A percentile compares a stretch with the other conserved stretches of the same genome.
Evolutionary conservation across 2,113 vertebrate genomes (phyloP).

Genomic region (Hemichromis elongatus): DNA sequence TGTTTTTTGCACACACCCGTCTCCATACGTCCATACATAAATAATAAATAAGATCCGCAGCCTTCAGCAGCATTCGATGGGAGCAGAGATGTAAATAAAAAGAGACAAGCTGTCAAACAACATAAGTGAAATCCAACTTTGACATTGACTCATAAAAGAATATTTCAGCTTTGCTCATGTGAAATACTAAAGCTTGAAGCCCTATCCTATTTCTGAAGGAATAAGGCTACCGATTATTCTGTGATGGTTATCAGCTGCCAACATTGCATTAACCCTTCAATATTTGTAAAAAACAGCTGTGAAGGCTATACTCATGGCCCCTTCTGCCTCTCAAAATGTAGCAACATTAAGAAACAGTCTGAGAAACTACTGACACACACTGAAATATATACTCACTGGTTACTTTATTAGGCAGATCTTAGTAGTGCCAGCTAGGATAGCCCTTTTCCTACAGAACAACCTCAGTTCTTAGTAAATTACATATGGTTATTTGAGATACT

Average conservation of each 20-base stretch:
- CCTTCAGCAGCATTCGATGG: not conserved
- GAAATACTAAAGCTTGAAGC: not conserved
- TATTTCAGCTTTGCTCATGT: not conserved
- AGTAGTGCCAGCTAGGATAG: not conserved
- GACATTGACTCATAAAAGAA: constrained; percentile 6
- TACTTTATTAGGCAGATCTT: not conserved
- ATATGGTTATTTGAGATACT: not conserved
- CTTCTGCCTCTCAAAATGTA: not conserved
- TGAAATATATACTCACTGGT: not conserved
- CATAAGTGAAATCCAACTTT: constrained; percentile 7
- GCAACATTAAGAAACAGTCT: not conserved
- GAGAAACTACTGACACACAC: not conserved
- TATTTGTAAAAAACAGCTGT: not conserved
- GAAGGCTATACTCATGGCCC: not conserved
- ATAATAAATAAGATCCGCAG: not conserved
- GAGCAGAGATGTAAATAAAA: not conserved
- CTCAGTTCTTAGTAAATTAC: not conserved
- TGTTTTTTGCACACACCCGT: not conserved
- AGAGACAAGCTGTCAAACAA: not conserved
- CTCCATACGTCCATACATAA: not conserved
- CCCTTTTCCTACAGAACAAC: not conserved
- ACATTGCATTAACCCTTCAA: not conserved
- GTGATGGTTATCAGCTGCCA: not conserved
- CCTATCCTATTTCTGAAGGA: not conserved
- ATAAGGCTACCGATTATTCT: not conserved